Conservation (phyloP, 2,888 invertebrate genomes). For the Amblyjoppa proteus region DNA sequence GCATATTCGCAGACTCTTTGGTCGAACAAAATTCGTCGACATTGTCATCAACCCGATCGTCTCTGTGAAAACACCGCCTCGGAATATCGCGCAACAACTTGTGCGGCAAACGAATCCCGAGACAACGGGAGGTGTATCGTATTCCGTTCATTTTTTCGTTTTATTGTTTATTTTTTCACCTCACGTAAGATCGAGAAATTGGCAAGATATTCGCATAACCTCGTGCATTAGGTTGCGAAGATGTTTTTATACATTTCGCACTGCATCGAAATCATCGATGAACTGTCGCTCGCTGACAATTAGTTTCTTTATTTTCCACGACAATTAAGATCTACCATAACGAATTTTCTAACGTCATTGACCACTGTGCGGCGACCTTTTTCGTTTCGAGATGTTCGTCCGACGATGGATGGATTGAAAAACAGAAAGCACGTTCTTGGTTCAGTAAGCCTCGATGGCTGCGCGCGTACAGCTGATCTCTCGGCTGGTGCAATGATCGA, state of each 20-base stretch:
- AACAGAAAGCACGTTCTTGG: not conserved
- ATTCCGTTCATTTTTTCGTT: conserved; percentile 57
- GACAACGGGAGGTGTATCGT: conserved; percentile 39
- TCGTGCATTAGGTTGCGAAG: not conserved
- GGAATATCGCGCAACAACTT: conserved; percentile 49
- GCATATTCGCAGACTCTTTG: conserved; percentile 10
- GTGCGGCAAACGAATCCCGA: conserved; percentile 31
- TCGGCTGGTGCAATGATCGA: not conserved
- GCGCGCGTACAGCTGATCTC: not conserved
- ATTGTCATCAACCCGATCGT: not conserved
- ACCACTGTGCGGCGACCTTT: not conserved
- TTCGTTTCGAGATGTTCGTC: not conserved
- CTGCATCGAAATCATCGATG: not conserved
- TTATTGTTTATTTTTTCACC: not conserved
- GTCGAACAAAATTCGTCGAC: not conserved
- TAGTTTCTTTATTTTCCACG: not conserved
- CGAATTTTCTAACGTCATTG: not conserved
- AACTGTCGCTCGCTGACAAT: not conserved
- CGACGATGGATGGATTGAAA: not conserved
- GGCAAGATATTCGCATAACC: conserved; percentile 32
- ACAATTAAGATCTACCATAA: not conserved
- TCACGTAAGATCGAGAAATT: not conserved
- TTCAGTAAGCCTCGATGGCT: not conserved
- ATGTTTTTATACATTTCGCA: not conserved
- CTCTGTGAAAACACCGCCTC: conserved; percentile 27